These are phyloP conservation scores for Amorpha juglandis DNA, from an alignment of 2,888 invertebrate genomes.

Conservation along the genomic window DNA sequence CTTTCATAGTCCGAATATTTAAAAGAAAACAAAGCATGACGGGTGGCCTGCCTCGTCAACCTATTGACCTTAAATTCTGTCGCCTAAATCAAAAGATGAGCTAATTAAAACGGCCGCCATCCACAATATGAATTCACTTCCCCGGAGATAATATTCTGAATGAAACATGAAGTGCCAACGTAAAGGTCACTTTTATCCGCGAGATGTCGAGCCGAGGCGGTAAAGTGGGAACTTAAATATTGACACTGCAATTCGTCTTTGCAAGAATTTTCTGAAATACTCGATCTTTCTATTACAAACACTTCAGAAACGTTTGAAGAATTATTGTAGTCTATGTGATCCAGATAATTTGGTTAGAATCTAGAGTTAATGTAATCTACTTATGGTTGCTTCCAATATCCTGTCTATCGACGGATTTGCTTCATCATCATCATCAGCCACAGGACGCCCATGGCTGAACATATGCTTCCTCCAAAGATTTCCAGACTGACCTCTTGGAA, in stretches of 20 bases:
- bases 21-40: background rate
- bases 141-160: slow-evolving; percentile 39
- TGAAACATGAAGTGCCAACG: slow-evolving; percentile 45
- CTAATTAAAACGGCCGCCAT: slow-evolving; percentile 25
- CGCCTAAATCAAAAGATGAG: slow-evolving; percentile 24
- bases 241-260: slow-evolving; percentile 65
- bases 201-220: background rate
- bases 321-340: no score
- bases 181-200: slow-evolving; percentile 36
- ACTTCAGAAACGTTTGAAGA: no score
- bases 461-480: no score
- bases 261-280: slow-evolving; percentile 38
- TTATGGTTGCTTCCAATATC: no score
- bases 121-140: slow-evolving; percentile 25
- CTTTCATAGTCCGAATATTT: background rate
- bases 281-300: background rate
- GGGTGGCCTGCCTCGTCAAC: slow-evolving; percentile 2
- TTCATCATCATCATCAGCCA: no score
- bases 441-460: no score
- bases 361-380: no score
- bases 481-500: no score
- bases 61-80: slow-evolving; percentile 21
- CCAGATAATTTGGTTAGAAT: no score
- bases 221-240: slow-evolving; percentile 58
- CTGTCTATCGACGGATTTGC: no score